phyloP scores from a whole-genome alignment of 2,888 invertebrate species.

The Ischnura elegans region DNA sequence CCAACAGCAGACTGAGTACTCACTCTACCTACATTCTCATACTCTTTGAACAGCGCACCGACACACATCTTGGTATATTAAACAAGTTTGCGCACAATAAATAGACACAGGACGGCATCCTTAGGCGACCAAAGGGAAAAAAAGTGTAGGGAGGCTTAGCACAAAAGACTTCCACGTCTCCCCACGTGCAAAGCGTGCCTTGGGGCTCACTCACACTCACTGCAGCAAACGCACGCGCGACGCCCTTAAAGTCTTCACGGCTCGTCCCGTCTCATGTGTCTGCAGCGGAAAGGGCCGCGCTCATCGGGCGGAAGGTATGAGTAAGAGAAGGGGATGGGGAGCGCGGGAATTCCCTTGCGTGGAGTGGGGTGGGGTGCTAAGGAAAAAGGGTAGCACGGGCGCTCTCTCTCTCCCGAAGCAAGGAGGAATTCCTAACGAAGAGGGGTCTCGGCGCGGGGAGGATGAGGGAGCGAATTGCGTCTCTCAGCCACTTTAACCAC shows the following conservation, averaged over 20 bases:
- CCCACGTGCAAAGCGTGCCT: background rate
- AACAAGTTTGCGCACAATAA: background rate
- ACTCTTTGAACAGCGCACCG: background rate
- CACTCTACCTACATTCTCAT: background rate
- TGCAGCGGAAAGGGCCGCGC: background rate
- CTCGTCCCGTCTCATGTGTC: background rate
- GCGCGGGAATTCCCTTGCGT: background rate
- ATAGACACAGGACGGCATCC: background rate
- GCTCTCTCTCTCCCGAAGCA: background rate
- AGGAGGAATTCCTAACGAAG: conserved; percentile 38
- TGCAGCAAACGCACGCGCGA: conserved; percentile 12
- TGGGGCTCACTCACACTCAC: background rate
- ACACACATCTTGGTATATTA: background rate
- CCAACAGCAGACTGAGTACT: background rate
- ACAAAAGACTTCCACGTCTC: background rate
- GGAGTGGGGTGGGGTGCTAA: background rate
- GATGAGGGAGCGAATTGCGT: background rate
- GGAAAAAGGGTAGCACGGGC: background rate
- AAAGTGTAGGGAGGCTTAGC: background rate
- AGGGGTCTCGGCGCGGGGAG: too few species aligned
- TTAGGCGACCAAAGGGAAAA: background rate
- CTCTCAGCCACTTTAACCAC: conserved; percentile 14
- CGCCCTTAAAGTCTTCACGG: conserved; percentile 35
- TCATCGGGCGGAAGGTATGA: background rate
- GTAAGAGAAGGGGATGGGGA: background rate